A percentile compares a stretch with the other conserved stretches of the same genome.
Evolutionary conservation across 2,113 vertebrate genomes (phyloP).

Genomic region (Plestiodon gilberti): DNA sequence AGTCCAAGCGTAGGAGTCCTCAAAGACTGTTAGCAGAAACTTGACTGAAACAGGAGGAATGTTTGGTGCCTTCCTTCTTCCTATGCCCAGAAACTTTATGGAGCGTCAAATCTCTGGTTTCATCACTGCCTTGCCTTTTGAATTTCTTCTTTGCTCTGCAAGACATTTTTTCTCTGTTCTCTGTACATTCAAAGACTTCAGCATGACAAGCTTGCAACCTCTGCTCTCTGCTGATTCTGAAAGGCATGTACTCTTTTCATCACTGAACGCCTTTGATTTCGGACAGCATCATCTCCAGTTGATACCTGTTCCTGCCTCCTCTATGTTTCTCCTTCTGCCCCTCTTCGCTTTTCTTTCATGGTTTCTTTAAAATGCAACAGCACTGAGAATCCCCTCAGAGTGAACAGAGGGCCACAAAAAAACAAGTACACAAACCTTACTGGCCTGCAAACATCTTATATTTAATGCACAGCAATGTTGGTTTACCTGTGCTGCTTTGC

Average conservation of each 20-base stretch:
- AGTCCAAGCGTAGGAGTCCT: background rate
- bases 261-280: conserved; percentile 34
- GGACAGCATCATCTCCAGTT: conserved; percentile 14
- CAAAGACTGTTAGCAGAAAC: background rate
- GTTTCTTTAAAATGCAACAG: background rate
- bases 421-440: background rate
- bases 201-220: conserved; percentile 18
- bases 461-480: background rate
- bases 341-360: background rate
- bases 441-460: background rate
- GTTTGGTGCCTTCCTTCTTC: conserved; percentile 46
- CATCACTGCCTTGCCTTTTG: background rate
- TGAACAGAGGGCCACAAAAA: background rate
- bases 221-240: conserved; percentile 35
- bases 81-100: conserved; percentile 21
- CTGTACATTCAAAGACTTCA: conserved; percentile 43
- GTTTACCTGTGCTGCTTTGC: background rate
- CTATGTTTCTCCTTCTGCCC: conserved; percentile 35
- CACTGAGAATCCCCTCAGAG: background rate
- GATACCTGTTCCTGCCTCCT: conserved; percentile 53
- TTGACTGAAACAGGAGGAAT: background rate
- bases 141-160: conserved; percentile 48
- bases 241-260: conserved; percentile 29
- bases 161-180: background rate
- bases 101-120: conserved; percentile 8